Evolutionary conservation across 1,140 invertebrate genomes (phyloP).

Genomic region (Anoplophora glabripennis): DNA sequence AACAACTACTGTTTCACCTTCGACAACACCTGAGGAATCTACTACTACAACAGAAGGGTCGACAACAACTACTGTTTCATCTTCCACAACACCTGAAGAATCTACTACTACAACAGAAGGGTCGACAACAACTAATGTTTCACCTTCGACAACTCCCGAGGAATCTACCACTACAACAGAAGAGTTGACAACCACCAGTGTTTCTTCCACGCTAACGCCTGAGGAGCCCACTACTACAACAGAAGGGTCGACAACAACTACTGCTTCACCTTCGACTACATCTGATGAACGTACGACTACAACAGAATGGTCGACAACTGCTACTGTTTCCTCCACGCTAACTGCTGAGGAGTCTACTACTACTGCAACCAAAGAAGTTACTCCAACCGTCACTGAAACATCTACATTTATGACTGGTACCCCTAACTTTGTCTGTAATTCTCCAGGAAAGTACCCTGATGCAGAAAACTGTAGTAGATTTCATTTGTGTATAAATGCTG

Average conservation of each 20-base stretch:
- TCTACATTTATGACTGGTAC: too few relatives aligned
- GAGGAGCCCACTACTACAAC: background rate
- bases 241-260: background rate
- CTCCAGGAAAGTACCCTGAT: background rate
- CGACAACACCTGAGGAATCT: background rate
- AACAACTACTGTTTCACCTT: background rate
- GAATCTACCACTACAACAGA: background rate
- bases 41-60: background rate
- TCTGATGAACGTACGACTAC: background rate
- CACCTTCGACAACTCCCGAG: background rate
- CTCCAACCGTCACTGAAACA: background rate
- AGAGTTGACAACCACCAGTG: background rate
- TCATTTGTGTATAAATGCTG: slow-evolving; percentile 7
- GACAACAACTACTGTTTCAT: background rate
- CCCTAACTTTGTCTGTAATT: too few relatives aligned
- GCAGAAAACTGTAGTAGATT: background rate
- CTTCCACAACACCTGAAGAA: background rate
- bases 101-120: too few relatives aligned
- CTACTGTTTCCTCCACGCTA: background rate
- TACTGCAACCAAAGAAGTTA: background rate
- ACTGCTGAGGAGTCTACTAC: background rate
- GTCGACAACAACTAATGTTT: background rate
- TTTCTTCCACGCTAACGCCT: background rate
- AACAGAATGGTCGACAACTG: background rate
- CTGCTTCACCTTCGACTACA: background rate